phyloP scores from a whole-genome alignment of 2,888 invertebrate species.

The Scaptomyza parva region DNA sequence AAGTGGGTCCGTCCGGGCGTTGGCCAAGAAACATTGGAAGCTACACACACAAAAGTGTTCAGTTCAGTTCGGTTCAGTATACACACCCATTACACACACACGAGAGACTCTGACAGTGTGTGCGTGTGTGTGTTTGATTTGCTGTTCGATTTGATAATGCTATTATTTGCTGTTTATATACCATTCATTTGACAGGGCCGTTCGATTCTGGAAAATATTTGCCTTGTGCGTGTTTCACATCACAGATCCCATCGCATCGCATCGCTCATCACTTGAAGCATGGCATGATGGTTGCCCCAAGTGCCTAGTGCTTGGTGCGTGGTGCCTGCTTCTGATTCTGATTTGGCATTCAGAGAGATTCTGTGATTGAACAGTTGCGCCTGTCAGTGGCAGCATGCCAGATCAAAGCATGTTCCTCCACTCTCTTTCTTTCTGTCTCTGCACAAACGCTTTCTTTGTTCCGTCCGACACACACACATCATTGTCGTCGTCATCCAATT shows the following conservation, averaged over 20 bases:
- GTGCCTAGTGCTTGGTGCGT: constrained; percentile 4
- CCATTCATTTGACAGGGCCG: constrained; percentile 52
- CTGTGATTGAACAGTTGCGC: constrained; percentile 47
- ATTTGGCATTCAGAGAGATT: constrained; percentile 17
- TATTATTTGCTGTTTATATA: constrained; percentile 71
- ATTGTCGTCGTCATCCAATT: constrained; percentile 8
- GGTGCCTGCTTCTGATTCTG: not conserved
- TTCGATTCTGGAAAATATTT: constrained; percentile 33
- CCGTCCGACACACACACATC: constrained; percentile 25
- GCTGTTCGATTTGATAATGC: constrained; percentile 73
- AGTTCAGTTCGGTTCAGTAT: not conserved
- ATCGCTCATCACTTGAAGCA: constrained; percentile 28
- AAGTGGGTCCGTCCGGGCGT: constrained; percentile 31
- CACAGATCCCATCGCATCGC: constrained; percentile 36
- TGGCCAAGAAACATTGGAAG: constrained; percentile 27
- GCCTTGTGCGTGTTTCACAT: constrained; percentile 56
- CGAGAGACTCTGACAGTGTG: constrained; percentile 25
- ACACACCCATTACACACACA: constrained; percentile 32
- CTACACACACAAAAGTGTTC: constrained; percentile 2
- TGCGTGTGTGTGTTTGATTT: constrained; percentile 54
- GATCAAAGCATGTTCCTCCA: constrained; percentile 61
- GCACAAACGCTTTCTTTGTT: constrained; percentile 60
- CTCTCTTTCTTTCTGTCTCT: not conserved
- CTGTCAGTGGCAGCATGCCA: constrained; percentile 66
- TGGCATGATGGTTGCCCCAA: not conserved